phyloP scores from a whole-genome alignment of 2,888 invertebrate genomes.

The Odontomyia ornata region DNA sequence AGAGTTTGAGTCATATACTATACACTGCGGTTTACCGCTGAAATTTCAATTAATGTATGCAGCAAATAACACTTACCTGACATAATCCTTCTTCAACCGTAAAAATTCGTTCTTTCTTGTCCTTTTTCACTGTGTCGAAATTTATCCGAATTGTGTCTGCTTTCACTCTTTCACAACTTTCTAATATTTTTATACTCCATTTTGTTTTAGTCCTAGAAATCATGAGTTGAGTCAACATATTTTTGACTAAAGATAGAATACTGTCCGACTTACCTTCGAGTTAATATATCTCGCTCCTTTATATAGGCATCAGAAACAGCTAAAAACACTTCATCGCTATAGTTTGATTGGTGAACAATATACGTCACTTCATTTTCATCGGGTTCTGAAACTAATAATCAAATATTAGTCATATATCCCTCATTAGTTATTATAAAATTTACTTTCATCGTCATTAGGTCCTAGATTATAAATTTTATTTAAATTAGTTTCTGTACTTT shows the following conservation, averaged over 20 bases:
- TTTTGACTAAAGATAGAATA: no score
- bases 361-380: conserved; percentile 63
- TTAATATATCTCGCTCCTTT: conserved; percentile 66
- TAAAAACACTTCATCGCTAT: conserved; percentile 64
- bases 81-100: conserved; percentile 68
- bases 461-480: conserved; percentile 54
- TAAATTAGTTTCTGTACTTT: conserved; percentile 9
- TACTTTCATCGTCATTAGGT: conserved; percentile 52
- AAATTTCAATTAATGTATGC: not conserved
- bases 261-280: conserved; percentile 61
- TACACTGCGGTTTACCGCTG: no score
- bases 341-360: conserved; percentile 56
- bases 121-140: conserved; percentile 71
- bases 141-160: conserved; percentile 67
- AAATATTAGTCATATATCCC: not conserved
- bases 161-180: conserved; percentile 65
- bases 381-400: conserved; percentile 59
- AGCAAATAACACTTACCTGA: conserved; percentile 60
- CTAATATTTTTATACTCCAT: conserved; percentile 67
- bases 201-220: conserved; percentile 60
- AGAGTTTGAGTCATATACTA: no score
- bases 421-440: not conserved
- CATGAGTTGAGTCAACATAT: no score
- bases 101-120: conserved; percentile 69
- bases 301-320: conserved; percentile 66